Percentiles rank a stretch among this genome's conserved stretches.
Conservation (phyloP, 2,113 vertebrate species). For the Eidolon helvum region DNA sequence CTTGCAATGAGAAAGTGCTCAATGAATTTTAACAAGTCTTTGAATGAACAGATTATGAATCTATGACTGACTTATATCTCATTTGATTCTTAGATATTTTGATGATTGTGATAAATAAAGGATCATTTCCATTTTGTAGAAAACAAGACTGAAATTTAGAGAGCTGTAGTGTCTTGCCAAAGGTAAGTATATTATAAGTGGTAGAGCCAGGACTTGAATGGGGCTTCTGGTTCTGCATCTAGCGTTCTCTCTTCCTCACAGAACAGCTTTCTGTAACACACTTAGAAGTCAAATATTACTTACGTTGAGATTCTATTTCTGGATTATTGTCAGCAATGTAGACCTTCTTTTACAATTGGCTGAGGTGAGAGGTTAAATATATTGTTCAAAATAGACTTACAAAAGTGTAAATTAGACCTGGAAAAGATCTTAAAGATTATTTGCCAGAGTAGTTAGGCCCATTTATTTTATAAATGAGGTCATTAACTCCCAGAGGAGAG, state of each 20-base stretch:
- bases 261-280: not conserved
- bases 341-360: not conserved
- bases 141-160: not conserved
- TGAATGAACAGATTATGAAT: not conserved
- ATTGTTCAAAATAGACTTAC: not conserved
- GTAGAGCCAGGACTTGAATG: not conserved
- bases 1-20: not conserved
- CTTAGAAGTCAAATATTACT: not conserved
- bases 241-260: rapidly evolving
- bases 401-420: not conserved
- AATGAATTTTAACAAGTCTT: not conserved
- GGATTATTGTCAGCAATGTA: not conserved
- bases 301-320: not conserved
- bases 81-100: not conserved
- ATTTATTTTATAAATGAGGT: not conserved
- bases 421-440: not conserved
- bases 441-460: not conserved
- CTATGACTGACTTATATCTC: not conserved
- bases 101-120: not conserved
- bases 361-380: not conserved
- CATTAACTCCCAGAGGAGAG: not conserved
- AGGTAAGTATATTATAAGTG: not conserved
- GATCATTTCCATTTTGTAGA: not conserved
- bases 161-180: not conserved
- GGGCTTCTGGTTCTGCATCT: not conserved